Evolutionary conservation across 2,888 invertebrate species (phyloP), one percentile per base, ranked within the genome.

Genomic region (Cataglyphis albicans): DNA sequence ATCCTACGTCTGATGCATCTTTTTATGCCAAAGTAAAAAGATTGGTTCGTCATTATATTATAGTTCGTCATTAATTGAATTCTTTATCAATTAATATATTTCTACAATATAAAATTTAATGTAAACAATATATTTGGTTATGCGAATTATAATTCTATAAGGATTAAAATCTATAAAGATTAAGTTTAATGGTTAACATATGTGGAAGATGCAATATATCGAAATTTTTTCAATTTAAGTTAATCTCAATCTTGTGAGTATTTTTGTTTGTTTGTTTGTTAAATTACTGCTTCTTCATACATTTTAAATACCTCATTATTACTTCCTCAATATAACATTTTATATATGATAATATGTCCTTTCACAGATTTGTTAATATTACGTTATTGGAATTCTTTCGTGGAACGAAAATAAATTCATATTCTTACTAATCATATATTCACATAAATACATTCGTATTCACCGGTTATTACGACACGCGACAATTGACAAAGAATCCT

Each of bases 391-490:
- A 70, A 44, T 29, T 44, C 35, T 18, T n/a, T 35, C 7, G 44
- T n/a, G 12, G 21, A 44, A 15, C 32, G 32, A 32, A 68, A 52
- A 32, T 68, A 52, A 70, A 72, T 80, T 70, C 55, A n/a, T 5
- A 32, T 68, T 80, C 57, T 64, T 72, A 78, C 68, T 84, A 85
- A 88, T 86, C 64, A 81, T 73, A 81, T 68, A 85, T 88, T 85
- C 82, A 63, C 52, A 9, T 44, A 61, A 59, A 74, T 61, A 73
- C 81, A 87, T 89, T 89, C 84, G 84, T 89, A 84, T 89, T 83
- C 78, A 76, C 63, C 64, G 81, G 48, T 41, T 63, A 76, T 76
- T 74, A 76, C 75, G 73, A 82, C 68, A 70, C 76, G 38, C 32
- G 32, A 73, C 59, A 74, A 25, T 48, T 55, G 65, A 67, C 78